phyloP scores from a whole-genome alignment of 1,140 invertebrate species.

The Contarinia nasturtii region DNA sequence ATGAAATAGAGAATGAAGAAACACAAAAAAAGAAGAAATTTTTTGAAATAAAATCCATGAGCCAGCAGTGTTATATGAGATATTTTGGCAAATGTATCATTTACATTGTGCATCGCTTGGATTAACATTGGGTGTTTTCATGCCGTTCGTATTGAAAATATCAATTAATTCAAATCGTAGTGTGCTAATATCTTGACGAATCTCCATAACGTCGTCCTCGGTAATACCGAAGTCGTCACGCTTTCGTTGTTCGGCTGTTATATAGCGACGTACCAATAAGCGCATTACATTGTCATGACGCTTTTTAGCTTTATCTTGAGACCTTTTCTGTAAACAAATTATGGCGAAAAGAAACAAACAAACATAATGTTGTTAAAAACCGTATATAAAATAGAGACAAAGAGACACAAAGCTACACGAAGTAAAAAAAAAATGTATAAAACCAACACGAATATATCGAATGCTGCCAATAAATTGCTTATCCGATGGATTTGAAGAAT shows the following conservation, averaged over 20 bases:
- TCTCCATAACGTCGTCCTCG: slow-evolving; percentile 91
- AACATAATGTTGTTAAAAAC: too few species aligned
- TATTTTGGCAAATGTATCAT: slow-evolving; percentile 3
- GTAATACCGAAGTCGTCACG: slow-evolving; percentile 71
- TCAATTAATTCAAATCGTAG: slow-evolving; percentile 74
- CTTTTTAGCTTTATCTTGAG: slow-evolving; percentile 40
- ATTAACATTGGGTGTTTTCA: slow-evolving; percentile 52
- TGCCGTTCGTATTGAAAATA: slow-evolving; percentile 64
- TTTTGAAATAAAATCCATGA: too few species aligned
- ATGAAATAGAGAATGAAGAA: neutral
- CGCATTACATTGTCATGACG: slow-evolving; percentile 60
- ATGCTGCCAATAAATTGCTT: too few species aligned
- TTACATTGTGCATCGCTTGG: slow-evolving; percentile 37
- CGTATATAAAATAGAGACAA: too few species aligned
- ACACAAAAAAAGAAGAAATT: neutral
- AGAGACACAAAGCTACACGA: too few species aligned
- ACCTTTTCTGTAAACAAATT: slow-evolving; percentile 36
- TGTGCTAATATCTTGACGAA: slow-evolving; percentile 81
- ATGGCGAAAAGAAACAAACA: neutral
- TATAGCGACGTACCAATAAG: slow-evolving; percentile 57
- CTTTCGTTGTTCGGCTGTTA: slow-evolving; percentile 64
- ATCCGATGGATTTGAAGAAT: too few species aligned
- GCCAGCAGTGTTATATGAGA: too few species aligned
- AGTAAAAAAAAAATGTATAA: too few species aligned
- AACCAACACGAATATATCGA: too few species aligned